Base-by-base conservation (phyloP, 2,888 invertebrate genomes). In the Kuschelorhynchus macadamiae region DNA sequence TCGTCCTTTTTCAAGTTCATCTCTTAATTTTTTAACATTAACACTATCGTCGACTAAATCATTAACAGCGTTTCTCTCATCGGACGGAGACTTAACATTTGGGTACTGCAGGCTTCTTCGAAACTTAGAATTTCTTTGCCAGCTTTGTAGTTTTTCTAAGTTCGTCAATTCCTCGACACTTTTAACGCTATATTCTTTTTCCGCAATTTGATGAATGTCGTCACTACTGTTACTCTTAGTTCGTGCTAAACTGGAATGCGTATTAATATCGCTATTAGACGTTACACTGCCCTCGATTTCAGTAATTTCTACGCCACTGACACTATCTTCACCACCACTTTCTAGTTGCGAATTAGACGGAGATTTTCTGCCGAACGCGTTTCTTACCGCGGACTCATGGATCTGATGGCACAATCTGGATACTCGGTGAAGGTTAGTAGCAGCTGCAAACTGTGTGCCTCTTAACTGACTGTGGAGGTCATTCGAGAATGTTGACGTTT, bases 31-130 rank as follows among this genome's bases (percentile, higher is more conserved):
- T 1, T 85, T 83, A 1, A 88, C 87, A 71, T 85, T 87, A 9
- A 87, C 87, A 1, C 82, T 84, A 65, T 83, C 85, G 70, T 84
- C 83, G 1, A 87, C 87, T 41, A 83, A 71, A 72, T 83, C 82
- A 25, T 73, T 52, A 2, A 78, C 77, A 69, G 77, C 79, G 9
- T 65, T 66, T n/a, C 69, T 55, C 18, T 67, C 39, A 5, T 72
- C 14, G 11, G 44, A 70, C 20, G 68, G 50, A 59, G 76, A 77
- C 44, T 74, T 78, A 64, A 78, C 75, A 76, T 89, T 89, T 4
- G 90, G 88, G 79, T 90, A 89, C 77, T 92, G 90, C 72, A 92
- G 84, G 2, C 91, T 91, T 67, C 88, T 85, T 44, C 90, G 86
- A 65, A 88, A 83, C 75, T 88, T 88, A 11, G 90, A 90, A 50